Percentiles rank a stretch among this genome's conserved stretches.
Evolutionary conservation across 1,140 invertebrate species (phyloP).

Genomic region (Glossosoma conforme): DNA sequence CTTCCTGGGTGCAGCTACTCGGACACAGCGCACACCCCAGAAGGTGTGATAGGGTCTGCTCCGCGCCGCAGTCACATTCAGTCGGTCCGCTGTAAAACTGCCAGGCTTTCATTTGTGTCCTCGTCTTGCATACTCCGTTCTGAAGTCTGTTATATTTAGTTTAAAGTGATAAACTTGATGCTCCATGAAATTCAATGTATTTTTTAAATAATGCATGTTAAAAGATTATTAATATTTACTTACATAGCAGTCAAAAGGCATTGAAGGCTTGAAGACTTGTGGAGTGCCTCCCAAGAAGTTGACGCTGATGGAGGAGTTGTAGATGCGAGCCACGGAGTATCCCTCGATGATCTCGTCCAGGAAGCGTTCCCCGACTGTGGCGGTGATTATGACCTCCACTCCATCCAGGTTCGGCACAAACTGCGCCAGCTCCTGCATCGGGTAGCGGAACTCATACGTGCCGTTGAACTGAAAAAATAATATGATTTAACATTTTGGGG

Average conservation of each 20-base stretch:
- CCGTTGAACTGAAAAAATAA: constrained; percentile 71
- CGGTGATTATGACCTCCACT: constrained; percentile 81
- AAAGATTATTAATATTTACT: constrained; percentile 49
- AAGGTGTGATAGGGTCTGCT: too few relatives aligned
- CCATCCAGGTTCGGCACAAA: constrained; percentile 65
- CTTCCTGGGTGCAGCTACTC: too few relatives aligned
- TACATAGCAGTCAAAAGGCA: constrained; percentile 78
- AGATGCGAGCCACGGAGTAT: constrained; percentile 81
- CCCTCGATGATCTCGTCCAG: constrained; percentile 82
- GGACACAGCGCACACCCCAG: too few relatives aligned
- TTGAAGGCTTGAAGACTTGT: constrained; percentile 90
- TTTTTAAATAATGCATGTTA: too few relatives aligned
- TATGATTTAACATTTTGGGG: constrained; percentile 5
- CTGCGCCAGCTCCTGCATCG: constrained; percentile 70
- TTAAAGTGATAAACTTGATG: too few relatives aligned
- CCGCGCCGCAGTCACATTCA: too few relatives aligned
- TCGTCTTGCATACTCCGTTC: too few relatives aligned
- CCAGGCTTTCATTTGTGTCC: too few relatives aligned
- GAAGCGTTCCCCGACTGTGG: constrained; percentile 85
- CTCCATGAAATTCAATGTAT: too few relatives aligned
- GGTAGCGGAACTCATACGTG: constrained; percentile 78
- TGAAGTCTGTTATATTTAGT: too few relatives aligned
- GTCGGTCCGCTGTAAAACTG: too few relatives aligned
- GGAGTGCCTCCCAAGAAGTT: constrained; percentile 83
- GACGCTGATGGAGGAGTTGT: constrained; percentile 76